phyloP scores from a whole-genome alignment of 2,113 vertebrate genomes.

The Coptodon bakossiorum region DNA sequence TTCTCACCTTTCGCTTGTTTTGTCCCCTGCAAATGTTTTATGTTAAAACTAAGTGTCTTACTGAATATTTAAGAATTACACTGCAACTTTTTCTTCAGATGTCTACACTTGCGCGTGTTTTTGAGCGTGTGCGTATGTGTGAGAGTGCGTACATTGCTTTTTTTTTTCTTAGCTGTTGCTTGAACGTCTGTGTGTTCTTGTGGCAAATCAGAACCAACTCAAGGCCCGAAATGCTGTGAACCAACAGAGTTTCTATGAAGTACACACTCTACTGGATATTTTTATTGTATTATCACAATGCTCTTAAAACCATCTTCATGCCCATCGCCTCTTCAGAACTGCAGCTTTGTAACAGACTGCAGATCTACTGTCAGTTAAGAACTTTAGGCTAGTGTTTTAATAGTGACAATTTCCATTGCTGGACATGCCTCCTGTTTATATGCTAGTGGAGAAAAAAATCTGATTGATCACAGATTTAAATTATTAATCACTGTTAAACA shows the following conservation, averaged over 20 bases:
- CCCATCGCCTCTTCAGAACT: background rate
- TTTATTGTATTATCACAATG: background rate
- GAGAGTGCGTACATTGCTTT: background rate
- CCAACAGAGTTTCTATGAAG: background rate
- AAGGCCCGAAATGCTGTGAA: conserved; percentile 41
- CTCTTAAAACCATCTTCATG: background rate
- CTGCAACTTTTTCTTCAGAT: background rate
- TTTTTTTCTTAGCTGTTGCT: background rate
- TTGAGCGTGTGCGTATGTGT: background rate
- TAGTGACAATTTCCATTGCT: background rate
- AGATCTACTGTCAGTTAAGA: background rate
- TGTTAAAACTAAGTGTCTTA: background rate
- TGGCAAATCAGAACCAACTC: conserved; percentile 14
- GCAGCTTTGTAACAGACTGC: background rate
- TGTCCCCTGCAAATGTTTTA: background rate
- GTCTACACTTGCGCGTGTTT: background rate
- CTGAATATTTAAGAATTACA: background rate
- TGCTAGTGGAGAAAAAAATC: background rate
- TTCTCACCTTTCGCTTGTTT: background rate
- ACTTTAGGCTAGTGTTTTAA: background rate
- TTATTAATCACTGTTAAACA: background rate
- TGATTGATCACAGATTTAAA: background rate
- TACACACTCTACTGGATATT: background rate
- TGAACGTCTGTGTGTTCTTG: background rate
- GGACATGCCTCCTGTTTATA: background rate